Percentiles rank a stretch among this genome's conserved stretches.
Conservation (phyloP, 2,797 vertebrate species). For the Anisognathus igniventris region DNA sequence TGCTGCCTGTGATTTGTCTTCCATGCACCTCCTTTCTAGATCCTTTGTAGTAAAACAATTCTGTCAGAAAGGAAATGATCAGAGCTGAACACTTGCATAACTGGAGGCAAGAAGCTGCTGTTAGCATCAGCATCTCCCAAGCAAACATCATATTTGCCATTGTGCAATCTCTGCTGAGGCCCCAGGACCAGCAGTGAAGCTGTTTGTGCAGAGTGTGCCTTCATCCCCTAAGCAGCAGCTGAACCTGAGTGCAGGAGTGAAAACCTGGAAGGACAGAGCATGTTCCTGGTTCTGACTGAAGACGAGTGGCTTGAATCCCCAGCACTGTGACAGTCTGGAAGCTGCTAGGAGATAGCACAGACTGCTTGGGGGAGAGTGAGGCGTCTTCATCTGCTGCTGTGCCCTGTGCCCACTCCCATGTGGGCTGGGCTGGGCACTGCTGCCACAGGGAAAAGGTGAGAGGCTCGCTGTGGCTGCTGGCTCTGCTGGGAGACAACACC, state of each 20-base stretch:
- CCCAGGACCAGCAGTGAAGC: not conserved
- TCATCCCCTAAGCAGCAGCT: not conserved
- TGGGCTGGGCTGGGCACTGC: not conserved
- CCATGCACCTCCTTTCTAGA: not conserved
- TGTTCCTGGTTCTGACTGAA: not conserved
- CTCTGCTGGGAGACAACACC: not conserved
- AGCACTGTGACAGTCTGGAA: not conserved
- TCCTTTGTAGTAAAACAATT: not conserved
- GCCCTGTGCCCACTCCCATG: not conserved
- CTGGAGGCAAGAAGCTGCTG: not conserved
- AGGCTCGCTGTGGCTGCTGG: not conserved
- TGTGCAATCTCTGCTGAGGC: not conserved
- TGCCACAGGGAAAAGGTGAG: not conserved
- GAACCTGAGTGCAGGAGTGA: not conserved
- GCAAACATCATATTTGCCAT: not conserved
- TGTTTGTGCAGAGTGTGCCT: accelerated
- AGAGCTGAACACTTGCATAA: not conserved
- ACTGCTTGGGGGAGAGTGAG: not conserved
- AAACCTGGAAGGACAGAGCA: not conserved
- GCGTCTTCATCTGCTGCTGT: not conserved
- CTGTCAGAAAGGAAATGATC: not conserved
- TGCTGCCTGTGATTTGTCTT: not conserved
- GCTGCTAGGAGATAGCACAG: not conserved
- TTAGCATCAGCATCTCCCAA: not conserved
- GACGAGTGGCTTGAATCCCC: not conserved